Conservation (phyloP, 2,113 vertebrate species). For the Lepisosteus osseus region DNA sequence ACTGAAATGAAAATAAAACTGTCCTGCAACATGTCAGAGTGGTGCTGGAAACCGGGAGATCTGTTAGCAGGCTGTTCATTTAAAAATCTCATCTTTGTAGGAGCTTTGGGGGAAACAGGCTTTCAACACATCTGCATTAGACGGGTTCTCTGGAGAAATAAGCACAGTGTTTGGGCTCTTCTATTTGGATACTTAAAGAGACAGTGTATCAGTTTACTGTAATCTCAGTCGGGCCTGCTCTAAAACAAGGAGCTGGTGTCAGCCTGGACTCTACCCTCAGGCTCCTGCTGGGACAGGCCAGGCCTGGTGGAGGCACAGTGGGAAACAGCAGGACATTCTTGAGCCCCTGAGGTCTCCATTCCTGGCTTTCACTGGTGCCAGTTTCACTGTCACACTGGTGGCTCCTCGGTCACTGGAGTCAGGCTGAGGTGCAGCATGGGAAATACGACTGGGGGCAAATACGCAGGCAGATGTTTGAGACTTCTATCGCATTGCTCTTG, state of each 20-base stretch:
- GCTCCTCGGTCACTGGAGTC: conserved; percentile 29
- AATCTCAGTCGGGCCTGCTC: conserved; percentile 14
- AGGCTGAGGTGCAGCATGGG: conserved; percentile 22
- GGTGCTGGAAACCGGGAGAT: conserved; percentile 12
- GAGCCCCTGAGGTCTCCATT: conserved; percentile 28
- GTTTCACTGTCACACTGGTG: conserved; percentile 30
- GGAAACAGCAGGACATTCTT: conserved; percentile 33
- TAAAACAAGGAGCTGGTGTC: conserved; percentile 7
- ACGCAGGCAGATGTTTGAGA: too few species aligned
- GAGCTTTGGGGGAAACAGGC: conserved; percentile 34
- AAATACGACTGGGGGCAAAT: not conserved
- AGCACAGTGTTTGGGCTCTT: conserved; percentile 15
- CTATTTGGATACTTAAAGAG: conserved; percentile 6
- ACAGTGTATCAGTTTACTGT: conserved; percentile 5
- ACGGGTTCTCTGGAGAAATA: conserved; percentile 20
- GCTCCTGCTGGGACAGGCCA: not conserved
- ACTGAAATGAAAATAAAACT: not conserved
- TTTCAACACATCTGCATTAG: conserved; percentile 57
- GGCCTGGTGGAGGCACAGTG: conserved; percentile 6
- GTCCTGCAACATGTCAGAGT: not conserved
- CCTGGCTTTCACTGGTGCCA: conserved; percentile 27
- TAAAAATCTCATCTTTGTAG: conserved; percentile 19
- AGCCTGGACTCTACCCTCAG: not conserved
- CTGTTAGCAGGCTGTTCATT: conserved; percentile 32
- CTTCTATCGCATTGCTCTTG: too few species aligned